Evolutionary conservation across 2,797 vertebrate species (phyloP), one percentile per base, ranked within the genome.

Genomic region (Pagetopsis macropterus): DNA sequence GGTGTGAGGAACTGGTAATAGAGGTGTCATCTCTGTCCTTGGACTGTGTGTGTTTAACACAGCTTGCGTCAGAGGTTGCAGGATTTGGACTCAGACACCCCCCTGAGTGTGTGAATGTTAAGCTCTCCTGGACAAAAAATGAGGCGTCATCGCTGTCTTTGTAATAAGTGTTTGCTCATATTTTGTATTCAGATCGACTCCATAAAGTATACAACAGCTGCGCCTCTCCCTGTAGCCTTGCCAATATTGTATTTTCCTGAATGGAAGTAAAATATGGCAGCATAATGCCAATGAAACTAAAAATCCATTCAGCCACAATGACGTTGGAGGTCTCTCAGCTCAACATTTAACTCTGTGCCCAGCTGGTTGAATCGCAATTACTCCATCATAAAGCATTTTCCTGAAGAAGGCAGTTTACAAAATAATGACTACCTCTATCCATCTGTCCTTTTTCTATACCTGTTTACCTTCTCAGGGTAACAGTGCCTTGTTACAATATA

Each of bases 11-110:
- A 49, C 49, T 21, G 44, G 46, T 37, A 21, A 49, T 3, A 14
- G 50, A 14, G 59, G 16, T 64, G 68, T 72, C 65, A 43, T 75
- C 64, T n/a, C 21, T 65, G 61, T 70, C 71, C 77, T 78, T 81
- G 78, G 62, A 77, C 62, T 3, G 23, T 48, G 68, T 68, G 44
- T 45, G 45, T 59, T 75, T 77, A 68, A 16, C 58, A 23, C 33
- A n/a, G 71, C 67, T 57, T 65, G 56, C 50, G 46, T 70, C 59
- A 65, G 69, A 73, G 70, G 48, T 66, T 9, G 13, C 55, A 71
- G 68, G 64, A 60, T 75, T 63, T 33, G 49, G 50, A 78, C 60
- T 75, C 57, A 65, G 52, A 49, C 14, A 17, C 65, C 16, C 0
- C 17, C 43, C 49, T 69, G 45, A 10, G 48, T 45, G 56, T 66